phyloP scores from a whole-genome alignment of 2,888 invertebrate genomes.

The Megamerina dolium region DNA sequence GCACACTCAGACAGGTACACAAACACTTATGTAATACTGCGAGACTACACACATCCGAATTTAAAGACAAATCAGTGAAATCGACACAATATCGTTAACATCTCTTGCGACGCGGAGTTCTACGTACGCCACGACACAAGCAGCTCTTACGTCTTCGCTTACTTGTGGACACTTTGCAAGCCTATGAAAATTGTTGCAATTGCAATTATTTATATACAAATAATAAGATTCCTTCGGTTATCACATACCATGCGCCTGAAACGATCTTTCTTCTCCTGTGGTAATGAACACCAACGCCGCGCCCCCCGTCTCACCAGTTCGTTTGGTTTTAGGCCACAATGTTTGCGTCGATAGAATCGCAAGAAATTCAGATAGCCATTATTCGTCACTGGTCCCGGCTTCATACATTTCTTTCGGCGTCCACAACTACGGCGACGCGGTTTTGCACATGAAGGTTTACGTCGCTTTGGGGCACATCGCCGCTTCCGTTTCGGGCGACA shows the following conservation, averaged over 20 bases:
- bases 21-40: too few relatives aligned
- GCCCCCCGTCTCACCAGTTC: slow-evolving; percentile 22
- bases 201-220: neutral
- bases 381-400: slow-evolving; percentile 19
- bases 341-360: slow-evolving; percentile 17
- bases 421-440: slow-evolving; percentile 3
- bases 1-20: too few relatives aligned
- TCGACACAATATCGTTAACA: slow-evolving; percentile 5
- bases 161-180: slow-evolving; percentile 4
- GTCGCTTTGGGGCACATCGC: slow-evolving; percentile 2
- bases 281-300: slow-evolving; percentile 22
- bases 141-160: slow-evolving; percentile 6
- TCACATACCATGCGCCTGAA: slow-evolving; percentile 20
- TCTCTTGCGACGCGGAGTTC: slow-evolving; percentile 4
- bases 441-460: neutral
- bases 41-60: too few relatives aligned
- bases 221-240: neutral
- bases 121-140: too few relatives aligned
- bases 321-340: slow-evolving; percentile 20
- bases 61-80: too few relatives aligned
- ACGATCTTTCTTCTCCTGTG: slow-evolving; percentile 15
- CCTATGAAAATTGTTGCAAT: slow-evolving; percentile 2
- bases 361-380: slow-evolving; percentile 26
- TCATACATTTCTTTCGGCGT: slow-evolving; percentile 13
- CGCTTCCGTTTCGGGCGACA: slow-evolving; percentile 2